Percentiles rank a stretch among this genome's conserved stretches.
Conservation (phyloP, 2,797 vertebrate species). For the Ataeniobius toweri region DNA sequence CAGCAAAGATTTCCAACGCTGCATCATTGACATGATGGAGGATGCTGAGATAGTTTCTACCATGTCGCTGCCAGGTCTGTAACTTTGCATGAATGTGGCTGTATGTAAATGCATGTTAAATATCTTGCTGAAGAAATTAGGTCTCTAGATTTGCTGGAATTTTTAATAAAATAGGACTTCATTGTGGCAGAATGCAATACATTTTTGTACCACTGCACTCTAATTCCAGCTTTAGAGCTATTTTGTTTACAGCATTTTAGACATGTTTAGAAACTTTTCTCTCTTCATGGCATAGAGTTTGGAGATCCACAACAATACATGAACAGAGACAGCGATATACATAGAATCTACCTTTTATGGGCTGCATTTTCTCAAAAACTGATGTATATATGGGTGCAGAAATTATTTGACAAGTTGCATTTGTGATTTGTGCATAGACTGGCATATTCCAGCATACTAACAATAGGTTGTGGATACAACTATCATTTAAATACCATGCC, state of each 20-base stretch:
- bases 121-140: neutral
- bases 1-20: slow-evolving; percentile 92
- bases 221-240: neutral
- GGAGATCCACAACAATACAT: neutral
- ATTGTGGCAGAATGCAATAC: neutral
- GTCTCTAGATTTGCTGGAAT: neutral
- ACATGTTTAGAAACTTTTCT: neutral
- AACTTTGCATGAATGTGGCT: neutral
- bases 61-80: slow-evolving; percentile 92
- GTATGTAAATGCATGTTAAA: neutral
- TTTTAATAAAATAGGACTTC: neutral
- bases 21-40: slow-evolving; percentile 88
- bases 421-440: neutral
- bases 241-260: neutral
- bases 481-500: neutral
- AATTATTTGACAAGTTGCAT: neutral
- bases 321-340: neutral
- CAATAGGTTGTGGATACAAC: neutral
- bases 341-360: neutral
- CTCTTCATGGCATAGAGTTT: neutral
- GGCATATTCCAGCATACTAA: neutral
- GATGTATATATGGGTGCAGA: neutral
- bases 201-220: neutral
- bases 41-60: slow-evolving; percentile 91
- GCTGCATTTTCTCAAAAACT: neutral